Conservation (phyloP, 2,888 invertebrate genomes). For the Ochropleura plecta region DNA sequence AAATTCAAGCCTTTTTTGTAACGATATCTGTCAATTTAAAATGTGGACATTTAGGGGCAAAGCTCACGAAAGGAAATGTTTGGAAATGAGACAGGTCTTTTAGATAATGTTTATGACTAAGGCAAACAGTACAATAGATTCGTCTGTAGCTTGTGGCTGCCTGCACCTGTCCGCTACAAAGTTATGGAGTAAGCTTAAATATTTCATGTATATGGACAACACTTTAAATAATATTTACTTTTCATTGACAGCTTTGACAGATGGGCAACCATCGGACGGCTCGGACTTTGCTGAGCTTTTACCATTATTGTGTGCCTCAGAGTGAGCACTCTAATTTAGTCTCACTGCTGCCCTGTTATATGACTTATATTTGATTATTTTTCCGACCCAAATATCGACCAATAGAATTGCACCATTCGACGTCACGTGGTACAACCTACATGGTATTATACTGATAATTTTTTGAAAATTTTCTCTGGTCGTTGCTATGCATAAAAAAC, state of each 20-base stretch:
- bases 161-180: constrained; percentile 60
- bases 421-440: too few species aligned
- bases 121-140: constrained; percentile 49
- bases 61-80: constrained; percentile 39
- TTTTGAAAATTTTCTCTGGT: too few species aligned
- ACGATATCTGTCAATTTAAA: constrained; percentile 29
- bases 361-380: constrained; percentile 39
- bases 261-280: constrained; percentile 28
- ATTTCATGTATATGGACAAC: constrained; percentile 56
- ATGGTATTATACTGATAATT: too few species aligned
- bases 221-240: constrained; percentile 60
- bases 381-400: too few species aligned
- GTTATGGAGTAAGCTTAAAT: constrained; percentile 48
- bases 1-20: constrained; percentile 36
- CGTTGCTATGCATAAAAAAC: too few species aligned
- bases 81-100: constrained; percentile 37
- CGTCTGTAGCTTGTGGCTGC: constrained; percentile 23
- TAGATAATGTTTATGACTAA: constrained; percentile 54
- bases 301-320: constrained; percentile 29
- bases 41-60: constrained; percentile 36
- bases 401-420: too few species aligned
- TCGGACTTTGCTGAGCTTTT: constrained; percentile 49
- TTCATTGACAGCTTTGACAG: constrained; percentile 65
- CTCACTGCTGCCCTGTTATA: constrained; percentile 13
- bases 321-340: constrained; percentile 16